Evolutionary conservation across 2,888 invertebrate genomes (phyloP), one percentile per base, ranked within the genome.

Genomic region (Muschampia plurimacula): DNA sequence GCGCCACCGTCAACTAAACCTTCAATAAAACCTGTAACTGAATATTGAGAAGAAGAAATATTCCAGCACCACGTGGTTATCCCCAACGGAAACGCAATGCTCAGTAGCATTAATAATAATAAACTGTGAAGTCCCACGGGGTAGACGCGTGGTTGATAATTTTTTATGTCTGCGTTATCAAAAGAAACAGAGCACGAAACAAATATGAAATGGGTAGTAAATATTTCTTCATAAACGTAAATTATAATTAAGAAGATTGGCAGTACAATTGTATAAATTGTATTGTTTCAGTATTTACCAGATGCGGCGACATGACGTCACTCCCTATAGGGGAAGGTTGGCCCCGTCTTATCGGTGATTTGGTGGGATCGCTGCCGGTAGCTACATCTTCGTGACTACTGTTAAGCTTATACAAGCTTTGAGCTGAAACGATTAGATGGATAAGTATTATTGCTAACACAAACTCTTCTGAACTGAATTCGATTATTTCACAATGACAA

Each of bases 381-480:
- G 85, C 78, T 74, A 81, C 84, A 15, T 95, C 95, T 63, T 94
- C 90, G 63, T 76, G 41, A 67, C 86, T 89, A 77, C 85, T 90
- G 80, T 86, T 95, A 77, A 95, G 84, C 79, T 95, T 94, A 82
- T 95, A 95, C 77, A 95, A 77, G 80, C 94, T 92, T 82, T 93
- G 91, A 73, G 94, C 93, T 94, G 90, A 44, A 92, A 87, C 73
- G 84, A 73, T 65, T 28, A 9, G 15, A 28, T 67, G 39, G 39
- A 7, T 39, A 8, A 39, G 6, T 39, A 39, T 39, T 39, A 39
- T 39, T 39, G 28, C 1, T 39, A 39, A 7, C 8, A 39, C 5
- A 39, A 4, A 39, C 6, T 8, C 39, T 39, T 7, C 39, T 8
- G 1, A 39, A 41, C 10, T 41, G 41, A 9, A 41, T 8, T 41